These are phyloP conservation scores for Oryzaephilus surinamensis DNA, from an alignment of 1,140 invertebrate genomes.

Conservation along the genomic window DNA sequence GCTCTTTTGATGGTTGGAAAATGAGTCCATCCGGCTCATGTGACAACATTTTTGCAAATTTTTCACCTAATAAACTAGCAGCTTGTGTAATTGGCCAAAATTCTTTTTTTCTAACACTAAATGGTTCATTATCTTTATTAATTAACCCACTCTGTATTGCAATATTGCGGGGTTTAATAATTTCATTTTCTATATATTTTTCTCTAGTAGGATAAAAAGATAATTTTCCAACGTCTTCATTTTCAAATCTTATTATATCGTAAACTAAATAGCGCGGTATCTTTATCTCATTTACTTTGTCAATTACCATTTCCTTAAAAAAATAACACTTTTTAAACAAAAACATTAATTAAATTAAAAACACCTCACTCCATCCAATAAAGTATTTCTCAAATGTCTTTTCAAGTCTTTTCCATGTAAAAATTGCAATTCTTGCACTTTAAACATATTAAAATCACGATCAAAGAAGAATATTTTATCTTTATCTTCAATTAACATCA, in stretches of 20 bases:
- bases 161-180: slow-evolving; percentile 54
- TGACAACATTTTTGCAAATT: slow-evolving; percentile 71
- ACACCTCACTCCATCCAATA: slow-evolving; percentile 80
- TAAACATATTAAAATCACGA: slow-evolving; percentile 90
- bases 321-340: slow-evolving; percentile 1
- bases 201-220: slow-evolving; percentile 67
- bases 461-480: slow-evolving; percentile 89
- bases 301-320: slow-evolving; percentile 86
- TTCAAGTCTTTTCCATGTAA: slow-evolving; percentile 59
- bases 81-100: slow-evolving; percentile 76
- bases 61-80: slow-evolving; percentile 63
- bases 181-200: slow-evolving; percentile 62
- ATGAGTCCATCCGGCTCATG: slow-evolving; percentile 98
- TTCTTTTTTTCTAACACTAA: slow-evolving; percentile 75
- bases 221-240: slow-evolving; percentile 64
- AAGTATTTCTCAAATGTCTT: slow-evolving; percentile 66
- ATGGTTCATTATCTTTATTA: slow-evolving; percentile 69
- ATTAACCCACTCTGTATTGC: slow-evolving; percentile 70
- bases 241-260: slow-evolving; percentile 82
- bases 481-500: slow-evolving; percentile 87
- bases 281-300: slow-evolving; percentile 59
- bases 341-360: slow-evolving; percentile 4
- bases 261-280: slow-evolving; percentile 90
- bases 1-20: slow-evolving; percentile 86
- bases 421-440: slow-evolving; percentile 72